A percentile compares a stretch with the other conserved stretches of the same genome.
Evolutionary conservation across 2,113 vertebrate species (phyloP).

Genomic region (Lethenteron reissneri): DNA sequence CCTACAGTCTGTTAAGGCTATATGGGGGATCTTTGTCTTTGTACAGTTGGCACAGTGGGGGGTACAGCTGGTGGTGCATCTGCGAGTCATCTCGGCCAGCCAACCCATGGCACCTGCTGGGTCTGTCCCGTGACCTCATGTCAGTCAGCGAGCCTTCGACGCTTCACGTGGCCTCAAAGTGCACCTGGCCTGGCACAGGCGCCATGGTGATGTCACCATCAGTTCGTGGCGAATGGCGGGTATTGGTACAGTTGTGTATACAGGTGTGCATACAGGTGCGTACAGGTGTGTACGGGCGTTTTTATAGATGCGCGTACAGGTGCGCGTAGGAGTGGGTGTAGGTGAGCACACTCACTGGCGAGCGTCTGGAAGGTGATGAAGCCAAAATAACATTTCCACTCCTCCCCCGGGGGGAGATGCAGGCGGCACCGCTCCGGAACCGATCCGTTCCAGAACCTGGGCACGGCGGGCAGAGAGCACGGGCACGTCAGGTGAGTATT

Average conservation of each 20-base stretch:
- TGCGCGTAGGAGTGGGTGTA: too few relatives aligned
- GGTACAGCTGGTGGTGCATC: too few relatives aligned
- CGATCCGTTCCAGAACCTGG: constrained; percentile 38
- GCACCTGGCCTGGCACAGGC: neutral
- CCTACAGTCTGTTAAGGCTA: too few relatives aligned
- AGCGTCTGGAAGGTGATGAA: constrained; percentile 17
- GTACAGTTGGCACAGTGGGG: too few relatives aligned
- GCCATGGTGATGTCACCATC: neutral
- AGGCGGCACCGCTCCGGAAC: constrained; percentile 37
- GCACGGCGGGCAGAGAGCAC: too few relatives aligned
- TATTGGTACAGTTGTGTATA: constrained; percentile 5
- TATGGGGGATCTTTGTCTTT: too few relatives aligned
- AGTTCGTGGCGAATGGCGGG: neutral
- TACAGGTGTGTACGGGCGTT: constrained; percentile 16
- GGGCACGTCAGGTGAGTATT: too few relatives aligned
- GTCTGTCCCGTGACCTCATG: neutral
- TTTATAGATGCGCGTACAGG: too few relatives aligned
- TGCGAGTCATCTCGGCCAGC: neutral
- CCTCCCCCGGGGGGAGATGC: constrained; percentile 33
- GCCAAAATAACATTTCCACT: constrained; percentile 48
- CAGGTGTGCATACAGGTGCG: constrained; percentile 34
- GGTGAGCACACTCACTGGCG: neutral
- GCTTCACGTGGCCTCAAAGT: too few relatives aligned
- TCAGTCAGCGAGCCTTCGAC: neutral
- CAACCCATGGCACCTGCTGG: neutral